A percentile compares a stretch with the other conserved stretches of the same genome.
phyloP scores from a whole-genome alignment of 2,888 invertebrate species.

The Capitulum mitella region DNA sequence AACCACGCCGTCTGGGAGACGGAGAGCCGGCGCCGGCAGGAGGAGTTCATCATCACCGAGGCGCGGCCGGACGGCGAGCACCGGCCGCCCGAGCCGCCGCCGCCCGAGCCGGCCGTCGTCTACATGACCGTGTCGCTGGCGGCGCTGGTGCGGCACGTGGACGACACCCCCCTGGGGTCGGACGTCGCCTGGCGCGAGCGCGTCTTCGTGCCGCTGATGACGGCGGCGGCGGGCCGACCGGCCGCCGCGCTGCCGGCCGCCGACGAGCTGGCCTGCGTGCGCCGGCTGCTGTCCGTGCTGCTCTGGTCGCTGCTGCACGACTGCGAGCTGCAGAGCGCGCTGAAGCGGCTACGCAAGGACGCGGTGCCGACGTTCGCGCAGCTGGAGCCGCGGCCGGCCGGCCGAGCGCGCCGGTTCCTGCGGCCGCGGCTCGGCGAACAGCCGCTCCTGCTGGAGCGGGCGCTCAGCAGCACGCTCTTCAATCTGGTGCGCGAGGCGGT shows the following conservation, averaged over 20 bases:
- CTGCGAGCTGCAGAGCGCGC: neutral
- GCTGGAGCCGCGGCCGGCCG: neutral
- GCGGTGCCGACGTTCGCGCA: neutral
- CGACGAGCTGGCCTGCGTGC: neutral
- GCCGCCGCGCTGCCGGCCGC: neutral
- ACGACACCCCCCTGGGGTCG: neutral
- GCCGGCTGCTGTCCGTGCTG: neutral
- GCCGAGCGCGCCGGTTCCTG: neutral
- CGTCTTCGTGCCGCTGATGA: neutral
- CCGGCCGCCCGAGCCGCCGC: neutral
- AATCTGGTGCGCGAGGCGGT: neutral
- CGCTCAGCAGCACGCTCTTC: neutral
- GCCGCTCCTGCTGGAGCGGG: neutral
- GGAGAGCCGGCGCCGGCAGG: neutral
- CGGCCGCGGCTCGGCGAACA: neutral
- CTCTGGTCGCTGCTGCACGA: neutral
- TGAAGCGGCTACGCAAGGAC: conserved; percentile 12
- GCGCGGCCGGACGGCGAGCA: neutral
- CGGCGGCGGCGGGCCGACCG: neutral
- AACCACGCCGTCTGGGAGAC: conserved; percentile 3
- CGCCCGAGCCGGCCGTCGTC: neutral
- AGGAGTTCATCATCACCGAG: neutral
- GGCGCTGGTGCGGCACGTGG: neutral
- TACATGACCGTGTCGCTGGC: neutral
- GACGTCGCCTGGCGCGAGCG: neutral